A percentile compares a stretch with the other conserved stretches of the same genome.
phyloP scores from a whole-genome alignment of 2,113 vertebrate genomes.

The Paralichthys olivaceus region DNA sequence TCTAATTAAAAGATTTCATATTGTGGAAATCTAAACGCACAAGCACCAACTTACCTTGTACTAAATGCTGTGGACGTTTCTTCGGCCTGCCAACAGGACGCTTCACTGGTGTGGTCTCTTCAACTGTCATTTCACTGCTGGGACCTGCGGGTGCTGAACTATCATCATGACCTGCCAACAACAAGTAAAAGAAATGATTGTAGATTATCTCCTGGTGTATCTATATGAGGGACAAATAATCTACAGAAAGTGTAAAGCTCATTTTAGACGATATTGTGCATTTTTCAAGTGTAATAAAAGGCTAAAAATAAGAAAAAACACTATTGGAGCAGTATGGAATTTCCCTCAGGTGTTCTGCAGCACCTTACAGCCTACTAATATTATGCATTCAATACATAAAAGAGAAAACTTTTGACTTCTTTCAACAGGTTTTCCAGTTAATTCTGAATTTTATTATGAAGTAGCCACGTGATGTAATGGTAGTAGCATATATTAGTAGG shows the following conservation, averaged over 20 bases:
- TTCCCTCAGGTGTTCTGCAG: no score
- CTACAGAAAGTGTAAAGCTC: background rate
- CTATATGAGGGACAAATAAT: background rate
- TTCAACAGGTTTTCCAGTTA: no score
- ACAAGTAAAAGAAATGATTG: conserved; percentile 18
- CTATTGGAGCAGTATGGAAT: no score
- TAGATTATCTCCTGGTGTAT: background rate
- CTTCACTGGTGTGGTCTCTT: conserved; percentile 57
- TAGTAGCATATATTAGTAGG: no score
- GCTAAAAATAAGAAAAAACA: no score
- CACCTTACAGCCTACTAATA: background rate
- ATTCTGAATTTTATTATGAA: background rate
- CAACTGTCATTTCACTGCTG: conserved; percentile 78
- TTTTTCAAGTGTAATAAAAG: background rate
- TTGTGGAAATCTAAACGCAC: background rate
- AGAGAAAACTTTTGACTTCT: background rate
- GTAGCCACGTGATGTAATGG: background rate
- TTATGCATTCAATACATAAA: background rate
- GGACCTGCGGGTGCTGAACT: conserved; percentile 85
- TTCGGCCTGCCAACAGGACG: conserved; percentile 81
- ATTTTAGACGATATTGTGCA: background rate
- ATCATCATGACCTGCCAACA: conserved; percentile 84
- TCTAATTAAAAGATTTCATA: background rate
- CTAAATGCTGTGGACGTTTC: conserved; percentile 83
- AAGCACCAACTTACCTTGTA: conserved; percentile 29